These are phyloP conservation scores for Listronotus oregonensis DNA, from an alignment of 1,140 invertebrate genomes.

Conservation along the genomic window DNA sequence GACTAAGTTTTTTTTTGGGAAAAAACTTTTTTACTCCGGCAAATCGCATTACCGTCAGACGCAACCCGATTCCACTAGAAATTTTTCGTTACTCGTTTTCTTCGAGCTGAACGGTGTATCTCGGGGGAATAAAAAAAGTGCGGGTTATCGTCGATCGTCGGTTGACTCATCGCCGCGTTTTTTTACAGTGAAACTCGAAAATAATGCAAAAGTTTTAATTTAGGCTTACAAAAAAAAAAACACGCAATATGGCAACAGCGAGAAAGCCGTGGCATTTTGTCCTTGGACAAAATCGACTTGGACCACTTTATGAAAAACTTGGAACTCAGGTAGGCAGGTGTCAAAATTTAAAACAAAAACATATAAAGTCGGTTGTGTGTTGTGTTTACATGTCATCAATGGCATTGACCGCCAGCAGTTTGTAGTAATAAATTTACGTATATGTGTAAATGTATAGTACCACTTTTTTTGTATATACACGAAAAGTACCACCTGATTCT, in stretches of 20 bases:
- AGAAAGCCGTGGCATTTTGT: constrained; percentile 90
- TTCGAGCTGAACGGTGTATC: background rate
- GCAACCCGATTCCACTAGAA: constrained; percentile 18
- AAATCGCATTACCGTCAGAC: too few species aligned
- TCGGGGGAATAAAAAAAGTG: background rate
- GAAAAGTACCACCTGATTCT: too few species aligned
- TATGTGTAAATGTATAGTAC: too few species aligned
- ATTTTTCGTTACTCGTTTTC: constrained; percentile 19
- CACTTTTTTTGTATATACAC: too few species aligned
- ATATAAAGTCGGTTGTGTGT: background rate
- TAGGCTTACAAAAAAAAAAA: background rate
- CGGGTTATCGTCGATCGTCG: background rate
- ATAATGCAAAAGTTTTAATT: constrained; percentile 5
- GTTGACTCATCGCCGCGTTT: background rate
- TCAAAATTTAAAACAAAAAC: background rate
- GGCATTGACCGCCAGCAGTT: too few species aligned
- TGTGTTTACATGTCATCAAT: background rate
- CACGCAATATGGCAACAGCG: constrained; percentile 68
- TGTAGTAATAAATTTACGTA: too few species aligned
- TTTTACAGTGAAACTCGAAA: constrained; percentile 1
- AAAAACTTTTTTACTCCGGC: too few species aligned
- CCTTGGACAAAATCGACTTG: constrained; percentile 87
- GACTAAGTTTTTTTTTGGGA: too few species aligned
- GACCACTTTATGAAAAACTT: constrained; percentile 91
- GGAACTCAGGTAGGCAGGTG: constrained; percentile 69